These are phyloP conservation scores for Psittacus erithacus DNA, from an alignment of 2,113 vertebrate species.

Conservation along the genomic window DNA sequence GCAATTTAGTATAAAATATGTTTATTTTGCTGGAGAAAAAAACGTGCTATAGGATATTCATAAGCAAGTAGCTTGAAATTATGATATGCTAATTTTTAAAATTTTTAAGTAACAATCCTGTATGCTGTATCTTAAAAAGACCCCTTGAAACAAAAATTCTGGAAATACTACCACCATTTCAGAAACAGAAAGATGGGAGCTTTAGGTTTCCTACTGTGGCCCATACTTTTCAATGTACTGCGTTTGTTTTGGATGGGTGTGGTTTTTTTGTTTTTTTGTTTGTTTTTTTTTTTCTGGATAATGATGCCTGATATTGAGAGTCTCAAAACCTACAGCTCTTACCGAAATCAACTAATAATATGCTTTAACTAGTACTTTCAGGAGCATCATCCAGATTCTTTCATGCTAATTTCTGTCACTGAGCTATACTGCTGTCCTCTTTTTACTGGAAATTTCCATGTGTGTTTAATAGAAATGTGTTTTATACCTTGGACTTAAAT, in stretches of 20 bases:
- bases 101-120: background rate
- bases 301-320: background rate
- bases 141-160: background rate
- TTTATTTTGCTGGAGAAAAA: background rate
- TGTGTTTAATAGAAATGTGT: background rate
- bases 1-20: background rate
- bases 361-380: background rate
- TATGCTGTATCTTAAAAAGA: background rate
- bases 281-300: background rate
- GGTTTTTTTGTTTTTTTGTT: background rate
- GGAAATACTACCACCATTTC: background rate
- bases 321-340: background rate
- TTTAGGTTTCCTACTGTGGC: background rate
- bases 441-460: background rate
- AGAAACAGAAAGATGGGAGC: background rate
- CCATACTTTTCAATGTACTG: background rate
- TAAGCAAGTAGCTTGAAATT: background rate
- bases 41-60: background rate
- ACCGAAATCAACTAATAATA: background rate
- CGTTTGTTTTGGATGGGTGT: background rate
- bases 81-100: background rate
- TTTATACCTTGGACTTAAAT: background rate
- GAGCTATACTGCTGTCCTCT: background rate
- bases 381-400: background rate
- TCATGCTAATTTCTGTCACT: background rate